Evolutionary conservation across 1,140 invertebrate species (phyloP), one percentile per base, ranked within the genome.

Genomic region (Cydia pomonella): DNA sequence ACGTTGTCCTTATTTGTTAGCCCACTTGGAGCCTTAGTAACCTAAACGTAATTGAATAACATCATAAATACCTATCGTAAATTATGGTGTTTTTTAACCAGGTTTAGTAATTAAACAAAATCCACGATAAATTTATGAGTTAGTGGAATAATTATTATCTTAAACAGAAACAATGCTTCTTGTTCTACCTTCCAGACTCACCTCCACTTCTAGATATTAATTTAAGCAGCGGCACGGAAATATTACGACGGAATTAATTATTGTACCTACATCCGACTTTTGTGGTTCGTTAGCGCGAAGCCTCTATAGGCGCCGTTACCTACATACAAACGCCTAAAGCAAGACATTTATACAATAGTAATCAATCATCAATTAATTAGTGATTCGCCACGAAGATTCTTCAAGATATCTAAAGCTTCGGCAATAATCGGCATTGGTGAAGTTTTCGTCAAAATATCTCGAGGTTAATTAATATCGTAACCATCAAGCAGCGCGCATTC

Each of bases 51-150:
- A 50, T n/a, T 50, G 0, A 50, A 50, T 50, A 18, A 3, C 47
- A 50, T 50, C 47, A 18, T 50, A 50, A 13, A 21, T 59, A 21
- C 13, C n/a, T n/a, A n/a, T n/a, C 50, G 5, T 59, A 10, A 59
- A 59, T 21, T 59, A 59, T 23, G 50, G 18, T 21, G 0, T 16
- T 21, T 16, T 59, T 18, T 59, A 59, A n/a, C 47, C 13, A 50
- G 47, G n/a, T 50, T 50, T 50, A 50, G 47, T 59, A 59, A 59
- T 59, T 59, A 59, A n/a, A n/a, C n/a, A n/a, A 59, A 59, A 59
- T 59, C 18, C n/a, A 21, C 5, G 18, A 59, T 59, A 59, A 21
- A 59, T 64, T 64, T 64, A 64, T 7, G 62, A 27, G 12, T 10
- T 13, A 13, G 13, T 64, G 7, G 27, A 64, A 64, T 64, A 1